Conservation (phyloP, 1,140 invertebrate species). For the Drosophila repleta region DNA sequence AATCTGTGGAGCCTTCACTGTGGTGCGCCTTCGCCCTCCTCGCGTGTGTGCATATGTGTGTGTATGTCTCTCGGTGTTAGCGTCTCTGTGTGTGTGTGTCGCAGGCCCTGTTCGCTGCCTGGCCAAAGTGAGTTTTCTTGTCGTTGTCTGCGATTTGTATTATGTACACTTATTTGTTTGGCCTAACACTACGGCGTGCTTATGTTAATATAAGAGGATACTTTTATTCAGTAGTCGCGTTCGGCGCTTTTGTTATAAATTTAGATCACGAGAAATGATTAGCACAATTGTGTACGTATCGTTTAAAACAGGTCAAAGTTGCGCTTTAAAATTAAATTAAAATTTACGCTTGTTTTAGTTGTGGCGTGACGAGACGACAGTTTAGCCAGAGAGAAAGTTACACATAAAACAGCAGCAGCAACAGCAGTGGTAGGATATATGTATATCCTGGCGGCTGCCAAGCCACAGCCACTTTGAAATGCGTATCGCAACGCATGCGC, state of each 20-base stretch:
- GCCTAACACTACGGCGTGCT: conserved; percentile 20
- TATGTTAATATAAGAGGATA: not conserved
- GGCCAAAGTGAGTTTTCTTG: conserved; percentile 59
- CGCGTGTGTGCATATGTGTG: conserved; percentile 13
- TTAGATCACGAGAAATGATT: not conserved
- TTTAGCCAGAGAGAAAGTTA: conserved; percentile 53
- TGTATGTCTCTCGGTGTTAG: conserved; percentile 15
- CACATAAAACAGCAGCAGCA: conserved; percentile 49
- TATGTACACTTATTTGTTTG: conserved; percentile 28
- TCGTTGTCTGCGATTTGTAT: conserved; percentile 30
- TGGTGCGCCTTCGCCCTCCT: not conserved
- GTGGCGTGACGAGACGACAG: conserved; percentile 56
- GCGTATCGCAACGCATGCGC: conserved; percentile 27
- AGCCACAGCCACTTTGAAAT: conserved; percentile 5
- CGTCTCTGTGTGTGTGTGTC: conserved; percentile 1
- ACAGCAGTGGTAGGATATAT: conserved; percentile 29
- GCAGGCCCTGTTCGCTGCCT: conserved; percentile 30
- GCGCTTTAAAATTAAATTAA: conserved; percentile 22
- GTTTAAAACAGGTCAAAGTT: conserved; percentile 30
- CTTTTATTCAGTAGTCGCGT: conserved; percentile 1
- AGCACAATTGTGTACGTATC: conserved; percentile 6
- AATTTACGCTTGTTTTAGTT: conserved; percentile 38
- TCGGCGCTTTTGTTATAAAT: conserved; percentile 4
- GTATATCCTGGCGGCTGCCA: conserved; percentile 39
- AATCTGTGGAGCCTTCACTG: conserved; percentile 24